A percentile compares a stretch with the other conserved stretches of the same genome.
phyloP scores from a whole-genome alignment of 2,888 invertebrate genomes.

The Spilarctia lutea region DNA sequence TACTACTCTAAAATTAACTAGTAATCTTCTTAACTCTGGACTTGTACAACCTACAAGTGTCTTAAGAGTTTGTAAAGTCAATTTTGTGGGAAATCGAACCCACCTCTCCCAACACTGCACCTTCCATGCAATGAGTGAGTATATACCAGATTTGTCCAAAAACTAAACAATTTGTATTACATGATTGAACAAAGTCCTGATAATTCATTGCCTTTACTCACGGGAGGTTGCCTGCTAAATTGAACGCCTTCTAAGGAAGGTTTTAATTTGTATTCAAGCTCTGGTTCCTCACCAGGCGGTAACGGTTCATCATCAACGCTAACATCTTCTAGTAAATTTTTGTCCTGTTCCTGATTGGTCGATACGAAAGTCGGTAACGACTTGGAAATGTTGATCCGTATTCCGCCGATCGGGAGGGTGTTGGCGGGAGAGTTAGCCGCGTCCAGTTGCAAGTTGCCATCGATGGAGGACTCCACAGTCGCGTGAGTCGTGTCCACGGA shows the following conservation, averaged over 20 bases:
- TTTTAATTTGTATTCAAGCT: slow-evolving; percentile 87
- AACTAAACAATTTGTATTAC: slow-evolving; percentile 69
- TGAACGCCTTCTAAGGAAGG: slow-evolving; percentile 88
- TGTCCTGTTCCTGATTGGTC: slow-evolving; percentile 41
- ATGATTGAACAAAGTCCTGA: slow-evolving; percentile 96
- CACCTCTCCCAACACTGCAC: background rate
- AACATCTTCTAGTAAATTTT: slow-evolving; percentile 67
- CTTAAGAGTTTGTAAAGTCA: background rate
- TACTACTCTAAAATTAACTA: background rate
- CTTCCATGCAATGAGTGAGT: background rate
- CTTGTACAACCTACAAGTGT: background rate
- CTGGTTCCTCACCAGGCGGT: slow-evolving; percentile 86
- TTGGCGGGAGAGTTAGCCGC: slow-evolving; percentile 77
- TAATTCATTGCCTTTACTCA: slow-evolving; percentile 91
- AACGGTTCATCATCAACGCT: slow-evolving; percentile 83
- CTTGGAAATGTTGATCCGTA: slow-evolving; percentile 94
- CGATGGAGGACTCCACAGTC: slow-evolving; percentile 89
- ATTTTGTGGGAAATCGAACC: background rate
- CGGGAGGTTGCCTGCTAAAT: slow-evolving; percentile 90
- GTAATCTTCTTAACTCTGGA: background rate
- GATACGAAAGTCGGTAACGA: slow-evolving; percentile 73
- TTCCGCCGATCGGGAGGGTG: slow-evolving; percentile 83
- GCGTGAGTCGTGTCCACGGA: slow-evolving; percentile 84
- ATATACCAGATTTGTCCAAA: background rate
- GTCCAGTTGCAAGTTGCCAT: slow-evolving; percentile 91